Evolutionary conservation across 30 jellyfish, hydroid and myxozoan genomes (phyloP).

Genomic region (Rhopilema esculentum): DNA sequence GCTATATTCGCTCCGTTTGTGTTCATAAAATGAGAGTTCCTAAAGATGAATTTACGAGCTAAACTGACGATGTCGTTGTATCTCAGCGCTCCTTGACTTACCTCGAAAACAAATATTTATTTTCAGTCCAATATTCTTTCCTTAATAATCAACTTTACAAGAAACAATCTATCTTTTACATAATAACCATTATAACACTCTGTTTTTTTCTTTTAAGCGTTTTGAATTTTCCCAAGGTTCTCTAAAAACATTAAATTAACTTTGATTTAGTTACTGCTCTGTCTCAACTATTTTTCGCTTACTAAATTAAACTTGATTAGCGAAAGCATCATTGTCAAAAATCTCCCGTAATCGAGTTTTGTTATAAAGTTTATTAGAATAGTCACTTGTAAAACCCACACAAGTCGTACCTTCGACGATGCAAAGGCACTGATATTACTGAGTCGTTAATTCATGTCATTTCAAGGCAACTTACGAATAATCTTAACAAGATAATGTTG

Average conservation of each 20-base stretch:
- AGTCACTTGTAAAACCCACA: neutral
- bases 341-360: neutral
- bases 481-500: conserved; percentile 28
- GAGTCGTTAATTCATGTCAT: neutral
- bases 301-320: neutral
- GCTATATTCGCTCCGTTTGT: neutral
- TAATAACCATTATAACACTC: neutral
- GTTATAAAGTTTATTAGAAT: too few relatives aligned
- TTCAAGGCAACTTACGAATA: neutral
- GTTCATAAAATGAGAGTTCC: neutral
- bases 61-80: neutral
- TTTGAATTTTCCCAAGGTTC: neutral
- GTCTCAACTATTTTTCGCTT: neutral
- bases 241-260: neutral
- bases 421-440: neutral
- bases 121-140: too few relatives aligned
- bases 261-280: neutral
- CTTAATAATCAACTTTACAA: neutral
- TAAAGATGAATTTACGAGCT: neutral
- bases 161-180: neutral
- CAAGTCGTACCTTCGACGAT: neutral
- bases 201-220: neutral
- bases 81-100: neutral
- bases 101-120: too few relatives aligned
- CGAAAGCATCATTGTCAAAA: neutral